These are phyloP conservation scores for Drosophila affinis DNA, from an alignment of 2,888 invertebrate species.

Conservation along the genomic window DNA sequence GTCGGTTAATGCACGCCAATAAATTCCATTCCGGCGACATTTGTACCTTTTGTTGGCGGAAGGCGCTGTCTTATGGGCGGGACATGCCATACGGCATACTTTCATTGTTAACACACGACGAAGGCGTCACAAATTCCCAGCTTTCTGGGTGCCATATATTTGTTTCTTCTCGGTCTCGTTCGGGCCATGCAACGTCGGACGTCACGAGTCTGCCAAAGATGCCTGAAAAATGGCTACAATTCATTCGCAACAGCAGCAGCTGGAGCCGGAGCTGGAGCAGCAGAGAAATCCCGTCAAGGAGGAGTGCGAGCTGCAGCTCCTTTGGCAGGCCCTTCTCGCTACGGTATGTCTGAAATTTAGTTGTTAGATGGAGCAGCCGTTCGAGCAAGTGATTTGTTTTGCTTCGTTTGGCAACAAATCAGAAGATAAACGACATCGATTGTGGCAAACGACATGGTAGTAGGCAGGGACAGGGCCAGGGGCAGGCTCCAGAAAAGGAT, in stretches of 20 bases:
- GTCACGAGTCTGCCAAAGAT: constrained; percentile 57
- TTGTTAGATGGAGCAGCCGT: constrained; percentile 61
- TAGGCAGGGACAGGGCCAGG: constrained; percentile 12
- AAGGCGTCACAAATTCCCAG: constrained; percentile 57
- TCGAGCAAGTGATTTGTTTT: constrained; percentile 76
- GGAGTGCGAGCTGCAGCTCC: constrained; percentile 41
- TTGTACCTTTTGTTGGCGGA: constrained; percentile 65
- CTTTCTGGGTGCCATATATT: constrained; percentile 26
- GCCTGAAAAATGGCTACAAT: constrained; percentile 75
- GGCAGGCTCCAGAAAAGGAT: constrained; percentile 32
- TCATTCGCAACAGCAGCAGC: constrained; percentile 61
- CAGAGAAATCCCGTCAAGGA: constrained; percentile 49
- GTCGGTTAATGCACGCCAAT: constrained; percentile 69
- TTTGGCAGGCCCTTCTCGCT: constrained; percentile 23
- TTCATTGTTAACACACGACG: constrained; percentile 71
- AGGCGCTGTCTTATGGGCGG: not conserved
- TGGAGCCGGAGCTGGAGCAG: constrained; percentile 9
- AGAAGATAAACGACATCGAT: constrained; percentile 78
- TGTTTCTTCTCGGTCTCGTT: constrained; percentile 24
- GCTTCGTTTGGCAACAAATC: constrained; percentile 76
- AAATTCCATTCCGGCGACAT: constrained; percentile 73
- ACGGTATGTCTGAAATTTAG: constrained; percentile 38
- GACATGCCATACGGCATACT: constrained; percentile 34
- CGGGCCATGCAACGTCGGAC: constrained; percentile 37
- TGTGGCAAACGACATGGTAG: constrained; percentile 71